These are phyloP conservation scores for Aurelia aurita DNA, from an alignment of 30 jellyfish, hydroid and myxozoan species.

Conservation along the genomic window DNA sequence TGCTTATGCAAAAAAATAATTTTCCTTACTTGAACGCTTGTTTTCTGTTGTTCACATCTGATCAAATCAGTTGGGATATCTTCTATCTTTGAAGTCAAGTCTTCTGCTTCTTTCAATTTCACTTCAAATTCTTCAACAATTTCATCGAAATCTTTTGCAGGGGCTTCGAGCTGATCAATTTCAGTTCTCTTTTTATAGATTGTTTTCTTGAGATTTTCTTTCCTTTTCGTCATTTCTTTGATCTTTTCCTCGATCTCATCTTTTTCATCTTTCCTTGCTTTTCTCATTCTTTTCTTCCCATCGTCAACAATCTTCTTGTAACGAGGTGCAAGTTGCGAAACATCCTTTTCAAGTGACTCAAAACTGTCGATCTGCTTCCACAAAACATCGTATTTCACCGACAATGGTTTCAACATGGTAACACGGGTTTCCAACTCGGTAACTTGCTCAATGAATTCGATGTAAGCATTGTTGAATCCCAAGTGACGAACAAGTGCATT, in stretches of 20 bases:
- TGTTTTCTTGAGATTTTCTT: conserved; percentile 40
- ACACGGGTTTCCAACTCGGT: conserved; percentile 74
- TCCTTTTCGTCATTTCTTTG: conserved; percentile 69
- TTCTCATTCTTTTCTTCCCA: conserved; percentile 20
- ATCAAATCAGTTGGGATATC: conserved; percentile 66
- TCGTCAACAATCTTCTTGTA: conserved; percentile 51
- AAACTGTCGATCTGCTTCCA: conserved; percentile 85
- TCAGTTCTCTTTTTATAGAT: conserved; percentile 60
- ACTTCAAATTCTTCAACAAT: conserved; percentile 51
- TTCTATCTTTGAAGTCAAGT: conserved; percentile 11
- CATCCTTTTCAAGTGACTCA: conserved; percentile 80
- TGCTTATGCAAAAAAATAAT: too few species aligned
- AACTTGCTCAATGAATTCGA: conserved; percentile 65
- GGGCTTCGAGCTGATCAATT: conserved; percentile 67
- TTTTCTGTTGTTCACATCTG: conserved; percentile 85
- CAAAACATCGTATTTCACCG: conserved; percentile 72
- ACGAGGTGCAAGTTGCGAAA: conserved; percentile 69
- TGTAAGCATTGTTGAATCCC: conserved; percentile 57
- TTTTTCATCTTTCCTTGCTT: conserved; percentile 28
- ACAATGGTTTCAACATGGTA: conserved; percentile 68
- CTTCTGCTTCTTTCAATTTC: conserved; percentile 53
- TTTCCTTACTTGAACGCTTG: conserved; percentile 31
- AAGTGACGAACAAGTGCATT: conserved; percentile 73
- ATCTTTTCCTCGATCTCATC: conserved; percentile 66
- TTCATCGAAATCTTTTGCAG: conserved; percentile 59